Percentiles rank a stretch among this genome's conserved stretches.
Evolutionary conservation across 2,113 vertebrate species (phyloP).

Genomic region (cattle (Bos taurus)): ARS-UCD2.0 NC_037333.1:9718001-9718500

Average conservation of each 20-base stretch:
- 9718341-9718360: not conserved
- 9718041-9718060: not conserved
- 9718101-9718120: not conserved
- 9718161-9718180: not conserved
- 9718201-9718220: not conserved
- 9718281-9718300: not conserved
- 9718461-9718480: not conserved
- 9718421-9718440: not conserved
- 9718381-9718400: not conserved
- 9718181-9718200: not conserved
- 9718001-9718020: not conserved
- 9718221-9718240: not conserved
- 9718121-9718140: not conserved
- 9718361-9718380: not conserved
- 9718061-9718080: not conserved
- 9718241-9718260: not conserved
- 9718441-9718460: not conserved
- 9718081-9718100: not conserved
- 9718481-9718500: not conserved
- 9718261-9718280: not conserved
- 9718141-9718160: not conserved
- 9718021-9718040: not conserved
- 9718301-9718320: not conserved
- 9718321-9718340: not conserved
- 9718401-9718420: not conserved